Conservation (phyloP, 2,888 invertebrate species). For the Gibbula magus region DNA sequence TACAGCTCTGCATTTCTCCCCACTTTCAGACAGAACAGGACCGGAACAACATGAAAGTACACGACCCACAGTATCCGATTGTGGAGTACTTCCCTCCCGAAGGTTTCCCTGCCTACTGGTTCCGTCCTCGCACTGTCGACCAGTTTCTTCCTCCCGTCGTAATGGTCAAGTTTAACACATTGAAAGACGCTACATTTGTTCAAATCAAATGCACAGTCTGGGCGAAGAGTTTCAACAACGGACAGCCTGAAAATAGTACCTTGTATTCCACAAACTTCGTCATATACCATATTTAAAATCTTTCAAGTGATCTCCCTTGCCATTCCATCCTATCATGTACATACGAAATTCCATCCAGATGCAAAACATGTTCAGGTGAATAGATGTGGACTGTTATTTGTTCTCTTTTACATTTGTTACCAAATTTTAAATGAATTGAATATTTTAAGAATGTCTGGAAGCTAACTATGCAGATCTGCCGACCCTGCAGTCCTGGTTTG, state of each 20-base stretch:
- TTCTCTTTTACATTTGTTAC: too few species aligned
- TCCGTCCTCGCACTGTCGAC: constrained; percentile 29
- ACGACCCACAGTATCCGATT: neutral
- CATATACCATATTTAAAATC: constrained; percentile 3
- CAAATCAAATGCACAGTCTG: constrained; percentile 52
- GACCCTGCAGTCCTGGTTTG: neutral
- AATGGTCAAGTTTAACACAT: constrained; percentile 53
- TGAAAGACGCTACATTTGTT: constrained; percentile 36
- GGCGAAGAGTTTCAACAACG: constrained; percentile 49
- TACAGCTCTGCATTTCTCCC: too few species aligned
- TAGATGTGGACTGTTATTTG: too few species aligned
- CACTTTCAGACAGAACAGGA: constrained; percentile 36
- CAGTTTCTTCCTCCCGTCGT: constrained; percentile 48
- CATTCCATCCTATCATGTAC: neutral
- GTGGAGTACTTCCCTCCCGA: constrained; percentile 42
- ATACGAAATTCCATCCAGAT: neutral
- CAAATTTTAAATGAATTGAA: too few species aligned
- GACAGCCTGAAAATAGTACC: constrained; percentile 39
- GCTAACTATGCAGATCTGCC: neutral
- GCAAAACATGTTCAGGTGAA: too few species aligned
- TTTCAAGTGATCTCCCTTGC: neutral
- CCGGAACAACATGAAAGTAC: constrained; percentile 29
- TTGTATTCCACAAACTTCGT: constrained; percentile 46
- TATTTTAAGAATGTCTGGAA: neutral
- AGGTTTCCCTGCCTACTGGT: constrained; percentile 51